phyloP scores from a whole-genome alignment of 2,888 invertebrate species.

The Ommatoiulus sabulosus region DNA sequence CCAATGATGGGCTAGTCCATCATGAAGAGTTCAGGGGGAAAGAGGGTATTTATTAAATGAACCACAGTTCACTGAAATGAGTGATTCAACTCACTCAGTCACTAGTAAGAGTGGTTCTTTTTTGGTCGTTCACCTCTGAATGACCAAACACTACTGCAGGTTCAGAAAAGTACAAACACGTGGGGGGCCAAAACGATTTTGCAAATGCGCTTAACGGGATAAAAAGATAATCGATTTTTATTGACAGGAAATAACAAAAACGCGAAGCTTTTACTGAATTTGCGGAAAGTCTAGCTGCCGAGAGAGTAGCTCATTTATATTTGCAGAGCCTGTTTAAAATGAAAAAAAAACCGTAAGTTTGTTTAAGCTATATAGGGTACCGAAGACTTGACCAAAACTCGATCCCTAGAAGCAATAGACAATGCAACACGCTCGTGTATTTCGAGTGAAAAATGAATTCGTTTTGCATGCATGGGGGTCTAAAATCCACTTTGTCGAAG shows the following conservation, averaged over 20 bases:
- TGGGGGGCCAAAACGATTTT: neutral
- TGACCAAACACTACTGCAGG: neutral
- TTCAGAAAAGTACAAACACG: neutral
- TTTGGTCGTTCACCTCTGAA: too few species aligned
- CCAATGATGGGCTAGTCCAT: too few species aligned
- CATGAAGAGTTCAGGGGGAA: too few species aligned
- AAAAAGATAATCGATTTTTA: slow-evolving; percentile 35
- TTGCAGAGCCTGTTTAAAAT: neutral
- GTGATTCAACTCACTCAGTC: too few species aligned
- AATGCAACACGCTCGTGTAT: neutral
- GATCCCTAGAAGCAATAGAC: neutral
- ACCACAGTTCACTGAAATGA: too few species aligned
- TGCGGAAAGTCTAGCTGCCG: neutral
- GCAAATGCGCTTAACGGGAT: slow-evolving; percentile 36
- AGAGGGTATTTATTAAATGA: too few species aligned
- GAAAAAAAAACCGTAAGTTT: neutral
- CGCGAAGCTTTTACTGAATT: neutral
- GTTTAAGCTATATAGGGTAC: neutral
- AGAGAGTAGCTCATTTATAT: neutral
- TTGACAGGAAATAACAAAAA: slow-evolving; percentile 16
- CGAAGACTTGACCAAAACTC: neutral
- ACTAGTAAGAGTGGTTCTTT: too few species aligned
- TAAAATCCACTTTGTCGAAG: neutral
- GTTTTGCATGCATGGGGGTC: neutral
- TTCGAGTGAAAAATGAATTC: neutral